phyloP scores from a whole-genome alignment of 2,113 vertebrate genomes.

The Peromyscus maniculatus region DNA sequence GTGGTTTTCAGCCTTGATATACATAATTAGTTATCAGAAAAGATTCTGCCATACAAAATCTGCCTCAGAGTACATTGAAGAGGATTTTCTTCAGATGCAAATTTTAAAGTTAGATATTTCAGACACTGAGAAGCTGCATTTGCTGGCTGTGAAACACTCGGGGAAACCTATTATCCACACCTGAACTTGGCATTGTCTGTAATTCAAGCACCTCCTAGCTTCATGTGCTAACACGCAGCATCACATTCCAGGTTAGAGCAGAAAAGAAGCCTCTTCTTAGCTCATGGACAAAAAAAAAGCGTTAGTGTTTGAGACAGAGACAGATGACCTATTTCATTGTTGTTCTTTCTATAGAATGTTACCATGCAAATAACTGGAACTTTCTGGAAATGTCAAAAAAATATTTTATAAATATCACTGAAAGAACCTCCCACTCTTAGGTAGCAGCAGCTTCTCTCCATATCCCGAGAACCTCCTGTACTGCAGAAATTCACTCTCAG shows the following conservation, averaged over 20 bases:
- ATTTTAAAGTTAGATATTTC: conserved; percentile 52
- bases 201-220: not conserved
- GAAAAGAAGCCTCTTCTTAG: not conserved
- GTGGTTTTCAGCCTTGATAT: not conserved
- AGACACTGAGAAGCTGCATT: conserved; percentile 28
- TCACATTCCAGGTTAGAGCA: not conserved
- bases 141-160: not conserved
- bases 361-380: conserved; percentile 14
- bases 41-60: not conserved
- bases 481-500: not conserved
- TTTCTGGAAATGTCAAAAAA: not conserved
- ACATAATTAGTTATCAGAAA: conserved; percentile 10
- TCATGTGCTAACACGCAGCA: not conserved
- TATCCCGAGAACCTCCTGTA: not conserved
- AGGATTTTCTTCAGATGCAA: conserved; percentile 43
- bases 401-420: not conserved
- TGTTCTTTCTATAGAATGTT: not conserved
- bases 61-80: not conserved
- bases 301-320: not conserved
- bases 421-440: not conserved
- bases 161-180: not conserved
- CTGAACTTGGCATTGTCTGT: not conserved
- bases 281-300: not conserved
- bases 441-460: not conserved
- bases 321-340: not conserved